phyloP scores from a whole-genome alignment of 2,113 vertebrate genomes.

The Struthio camelus region DNA sequence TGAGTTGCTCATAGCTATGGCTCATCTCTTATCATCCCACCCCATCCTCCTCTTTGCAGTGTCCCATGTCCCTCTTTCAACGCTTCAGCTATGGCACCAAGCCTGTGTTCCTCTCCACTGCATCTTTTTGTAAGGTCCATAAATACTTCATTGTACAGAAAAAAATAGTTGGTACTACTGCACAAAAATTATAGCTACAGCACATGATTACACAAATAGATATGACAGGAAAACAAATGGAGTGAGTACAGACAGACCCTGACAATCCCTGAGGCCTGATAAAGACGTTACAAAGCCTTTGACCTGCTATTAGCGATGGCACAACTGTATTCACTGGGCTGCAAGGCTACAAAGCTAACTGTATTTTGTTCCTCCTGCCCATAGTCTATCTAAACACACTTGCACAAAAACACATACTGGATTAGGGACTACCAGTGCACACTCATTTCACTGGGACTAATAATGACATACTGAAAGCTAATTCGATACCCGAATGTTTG shows the following conservation, averaged over 20 bases:
- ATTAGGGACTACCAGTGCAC: neutral
- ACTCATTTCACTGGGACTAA: neutral
- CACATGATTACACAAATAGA: neutral
- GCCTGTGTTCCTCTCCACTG: neutral
- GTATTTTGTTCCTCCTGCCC: neutral
- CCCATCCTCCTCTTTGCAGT: neutral
- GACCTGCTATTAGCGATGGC: neutral
- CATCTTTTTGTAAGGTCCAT: neutral
- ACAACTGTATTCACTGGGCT: neutral
- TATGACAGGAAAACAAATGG: neutral
- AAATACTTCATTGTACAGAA: neutral
- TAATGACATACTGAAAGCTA: neutral
- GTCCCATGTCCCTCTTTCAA: neutral
- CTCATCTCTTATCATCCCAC: neutral
- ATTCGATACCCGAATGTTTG: neutral
- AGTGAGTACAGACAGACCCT: neutral
- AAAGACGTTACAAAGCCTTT: neutral
- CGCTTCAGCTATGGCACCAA: neutral
- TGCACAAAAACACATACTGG: accelerated
- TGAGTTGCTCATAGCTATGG: neutral
- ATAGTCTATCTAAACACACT: neutral
- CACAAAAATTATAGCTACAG: neutral
- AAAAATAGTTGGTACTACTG: neutral
- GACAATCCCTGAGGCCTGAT: neutral
- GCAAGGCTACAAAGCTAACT: neutral